These are phyloP conservation scores for Lytechinus pictus DNA, from an alignment of 35 echinoderm and acorn worm species.

Conservation along the genomic window DNA sequence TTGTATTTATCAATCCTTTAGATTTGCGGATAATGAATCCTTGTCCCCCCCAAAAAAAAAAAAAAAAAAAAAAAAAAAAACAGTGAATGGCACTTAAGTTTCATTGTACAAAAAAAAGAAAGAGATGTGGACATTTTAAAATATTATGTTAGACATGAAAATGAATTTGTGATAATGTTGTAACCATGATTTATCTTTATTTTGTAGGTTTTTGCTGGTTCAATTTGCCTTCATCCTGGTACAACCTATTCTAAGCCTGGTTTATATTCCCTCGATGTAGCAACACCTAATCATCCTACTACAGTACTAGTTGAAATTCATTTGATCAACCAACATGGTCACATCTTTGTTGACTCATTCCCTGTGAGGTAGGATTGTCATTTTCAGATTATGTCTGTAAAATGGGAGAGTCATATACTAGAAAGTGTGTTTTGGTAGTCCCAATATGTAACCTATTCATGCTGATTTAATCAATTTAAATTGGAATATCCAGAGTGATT, in stretches of 20 bases:
- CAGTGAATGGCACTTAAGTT: no score
- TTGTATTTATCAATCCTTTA: no score
- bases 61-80: no score
- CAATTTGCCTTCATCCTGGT: slow-evolving; percentile 29
- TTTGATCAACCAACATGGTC: slow-evolving; percentile 70
- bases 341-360: slow-evolving; percentile 62
- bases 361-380: slow-evolving; percentile 52
- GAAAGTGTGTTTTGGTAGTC: background rate
- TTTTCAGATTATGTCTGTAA: background rate
- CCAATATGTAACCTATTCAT: background rate
- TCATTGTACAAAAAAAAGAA: no score
- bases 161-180: background rate
- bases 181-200: background rate
- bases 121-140: no score
- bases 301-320: slow-evolving; percentile 58
- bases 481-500: no score
- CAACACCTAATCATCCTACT: slow-evolving; percentile 63
- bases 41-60: no score
- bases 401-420: background rate
- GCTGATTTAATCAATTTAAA: background rate
- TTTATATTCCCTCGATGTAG: slow-evolving; percentile 22
- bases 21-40: no score
- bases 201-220: slow-evolving; percentile 51
- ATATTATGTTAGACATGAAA: no score
- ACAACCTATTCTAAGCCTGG: slow-evolving; percentile 38